phyloP scores from a whole-genome alignment of 2,888 invertebrate genomes.

The Leptinotarsa rubiginosa region DNA sequence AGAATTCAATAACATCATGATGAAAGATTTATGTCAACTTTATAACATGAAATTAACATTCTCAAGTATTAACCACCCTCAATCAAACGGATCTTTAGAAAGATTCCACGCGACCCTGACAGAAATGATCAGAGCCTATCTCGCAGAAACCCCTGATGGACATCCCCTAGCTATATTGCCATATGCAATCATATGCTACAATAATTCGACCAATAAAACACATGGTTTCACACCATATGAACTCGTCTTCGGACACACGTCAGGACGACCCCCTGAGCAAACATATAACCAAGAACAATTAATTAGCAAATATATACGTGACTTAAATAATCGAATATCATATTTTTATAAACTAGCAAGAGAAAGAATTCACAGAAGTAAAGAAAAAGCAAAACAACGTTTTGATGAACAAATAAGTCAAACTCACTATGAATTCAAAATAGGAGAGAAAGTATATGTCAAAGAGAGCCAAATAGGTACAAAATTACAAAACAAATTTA shows the following conservation, averaged over 20 bases:
- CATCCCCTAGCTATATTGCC: neutral
- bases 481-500: neutral
- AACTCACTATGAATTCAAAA: neutral
- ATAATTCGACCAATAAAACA: neutral
- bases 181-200: neutral
- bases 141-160: neutral
- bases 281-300: neutral
- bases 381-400: neutral
- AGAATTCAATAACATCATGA: no score
- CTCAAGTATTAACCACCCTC: neutral
- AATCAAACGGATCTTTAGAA: no score
- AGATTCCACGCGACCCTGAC: neutral
- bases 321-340: neutral
- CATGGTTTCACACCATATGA: conserved; percentile 2
- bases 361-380: neutral
- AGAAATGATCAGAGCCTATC: neutral
- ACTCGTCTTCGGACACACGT: neutral
- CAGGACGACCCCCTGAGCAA: neutral
- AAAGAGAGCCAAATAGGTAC: neutral
- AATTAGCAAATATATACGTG: neutral
- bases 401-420: neutral
- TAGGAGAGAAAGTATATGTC: neutral
- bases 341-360: neutral
- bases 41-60: neutral
- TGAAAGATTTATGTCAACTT: no score